A percentile compares a stretch with the other conserved stretches of the same genome.
Conservation (phyloP, 2,113 vertebrate genomes). For the Tonatia bakeri region DNA sequence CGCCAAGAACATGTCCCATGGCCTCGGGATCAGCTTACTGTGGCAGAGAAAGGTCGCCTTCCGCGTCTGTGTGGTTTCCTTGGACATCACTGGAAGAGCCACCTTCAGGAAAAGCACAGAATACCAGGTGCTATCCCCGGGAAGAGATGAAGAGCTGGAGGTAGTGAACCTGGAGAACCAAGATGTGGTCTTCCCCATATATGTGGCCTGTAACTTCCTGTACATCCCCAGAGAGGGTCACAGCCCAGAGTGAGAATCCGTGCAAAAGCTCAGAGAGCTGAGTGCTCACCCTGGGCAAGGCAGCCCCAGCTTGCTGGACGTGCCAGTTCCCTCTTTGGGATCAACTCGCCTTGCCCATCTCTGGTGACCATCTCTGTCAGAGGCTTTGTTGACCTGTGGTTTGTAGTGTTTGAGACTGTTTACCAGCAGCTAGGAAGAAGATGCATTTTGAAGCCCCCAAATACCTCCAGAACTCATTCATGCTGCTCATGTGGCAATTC, state of each 20-base stretch:
- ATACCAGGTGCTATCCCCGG: background rate
- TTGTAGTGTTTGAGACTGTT: background rate
- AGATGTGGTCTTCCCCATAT: background rate
- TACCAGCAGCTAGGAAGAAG: too few relatives aligned
- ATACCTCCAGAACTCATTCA: too few relatives aligned
- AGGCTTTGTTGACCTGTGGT: background rate
- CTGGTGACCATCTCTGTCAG: background rate
- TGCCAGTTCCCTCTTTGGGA: background rate
- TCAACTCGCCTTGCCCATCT: background rate
- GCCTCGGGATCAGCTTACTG: conserved; percentile 12
- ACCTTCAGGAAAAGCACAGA: background rate
- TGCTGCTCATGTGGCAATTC: too few relatives aligned
- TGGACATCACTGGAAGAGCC: background rate
- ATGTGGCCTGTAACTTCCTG: conserved; percentile 38
- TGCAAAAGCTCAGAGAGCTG: background rate
- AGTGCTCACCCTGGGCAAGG: background rate
- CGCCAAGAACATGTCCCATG: background rate
- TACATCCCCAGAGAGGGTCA: background rate
- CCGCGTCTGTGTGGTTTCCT: background rate
- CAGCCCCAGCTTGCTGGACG: background rate
- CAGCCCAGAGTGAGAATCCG: background rate
- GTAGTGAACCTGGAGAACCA: background rate
- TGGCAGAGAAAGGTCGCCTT: conserved; percentile 31
- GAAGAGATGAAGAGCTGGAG: background rate
- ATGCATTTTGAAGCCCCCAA: too few relatives aligned